Conservation (phyloP, 1,140 invertebrate genomes). For the Ceratitis capitata region DNA sequence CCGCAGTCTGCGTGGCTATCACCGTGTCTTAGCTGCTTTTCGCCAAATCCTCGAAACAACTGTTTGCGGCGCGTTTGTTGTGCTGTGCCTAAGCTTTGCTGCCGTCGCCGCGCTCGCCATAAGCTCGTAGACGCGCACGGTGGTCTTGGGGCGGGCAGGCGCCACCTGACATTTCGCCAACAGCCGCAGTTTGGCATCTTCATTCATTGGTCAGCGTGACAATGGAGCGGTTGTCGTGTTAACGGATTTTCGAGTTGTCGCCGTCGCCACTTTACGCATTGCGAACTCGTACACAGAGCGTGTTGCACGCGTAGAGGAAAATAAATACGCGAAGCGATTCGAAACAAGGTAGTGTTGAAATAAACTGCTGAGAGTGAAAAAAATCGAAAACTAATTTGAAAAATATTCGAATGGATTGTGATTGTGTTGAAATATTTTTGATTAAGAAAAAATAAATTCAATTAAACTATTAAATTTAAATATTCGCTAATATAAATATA, state of each 20-base stretch:
- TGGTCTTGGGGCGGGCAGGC: conserved; percentile 20
- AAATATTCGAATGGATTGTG: neutral
- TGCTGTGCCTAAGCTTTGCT: neutral
- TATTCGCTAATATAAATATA: too few relatives aligned
- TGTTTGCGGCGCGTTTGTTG: neutral
- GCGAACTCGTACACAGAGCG: neutral
- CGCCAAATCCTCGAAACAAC: conserved; percentile 45
- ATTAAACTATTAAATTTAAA: too few relatives aligned
- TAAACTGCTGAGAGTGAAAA: too few relatives aligned
- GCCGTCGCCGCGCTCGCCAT: neutral
- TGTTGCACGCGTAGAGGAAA: conserved; percentile 3
- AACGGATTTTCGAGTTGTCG: conserved; percentile 41
- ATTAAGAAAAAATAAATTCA: too few relatives aligned
- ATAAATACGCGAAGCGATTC: neutral
- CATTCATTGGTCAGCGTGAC: conserved; percentile 65
- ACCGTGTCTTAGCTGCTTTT: conserved; percentile 48
- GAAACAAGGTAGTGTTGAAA: too few relatives aligned
- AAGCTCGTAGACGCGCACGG: neutral
- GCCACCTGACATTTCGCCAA: conserved; percentile 57
- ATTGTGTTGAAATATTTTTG: too few relatives aligned
- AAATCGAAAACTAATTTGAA: neutral
- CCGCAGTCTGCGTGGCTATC: neutral
- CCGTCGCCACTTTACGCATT: conserved; percentile 19
- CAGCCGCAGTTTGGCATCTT: conserved; percentile 50
- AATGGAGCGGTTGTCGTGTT: conserved; percentile 53